Evolutionary conservation across 2,797 vertebrate species (phyloP), one percentile per base, ranked within the genome.

Genomic region (Poeciliopsis turneri): DNA sequence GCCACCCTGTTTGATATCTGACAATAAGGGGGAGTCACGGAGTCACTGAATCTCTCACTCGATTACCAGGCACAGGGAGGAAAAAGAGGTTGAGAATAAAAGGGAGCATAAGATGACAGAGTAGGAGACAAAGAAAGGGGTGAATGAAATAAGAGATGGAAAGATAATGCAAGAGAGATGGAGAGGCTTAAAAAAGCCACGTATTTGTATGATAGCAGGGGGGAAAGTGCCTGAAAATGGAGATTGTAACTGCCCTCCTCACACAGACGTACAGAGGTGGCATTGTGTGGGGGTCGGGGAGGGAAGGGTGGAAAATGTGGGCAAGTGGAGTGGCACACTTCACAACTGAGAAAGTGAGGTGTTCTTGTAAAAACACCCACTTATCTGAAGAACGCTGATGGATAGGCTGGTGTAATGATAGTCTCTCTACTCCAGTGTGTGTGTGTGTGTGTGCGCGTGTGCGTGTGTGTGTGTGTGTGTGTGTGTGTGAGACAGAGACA

Each of bases 361-460:
- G 93, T 92, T 92, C 84, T 93, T 93, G 91, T 90, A 82, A 92
- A 89, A 92, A 90, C 92, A 96, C 95, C 96, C 90, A 95, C 92
- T 94, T 93, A 95, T 96, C 96, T 96, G 92, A 93, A 92, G 92
- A 88, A 93, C 90, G 84, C 89, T 93, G 89, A 90, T 95, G 93
- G 91, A 88, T 86, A 82, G 92, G 92, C 90, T 74, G 76, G 89
- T 77, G 90, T 96, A 95, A 96, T 95, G 90, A 95, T 84, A 95
- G 93, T 90, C 89, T 2, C 69, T 80, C 78, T 49, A 47, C n/a
- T 28, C 1, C 57, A 33, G n/a, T 78, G 57, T 76, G 57, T 71
- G n/a, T 72, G 46, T 77, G 64, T 72, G 57, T 39, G 41, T 78
- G 57, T 76, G 57, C 66, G n/a, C 70, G 46, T 77, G 64, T 74